phyloP scores from a whole-genome alignment of 2,797 vertebrate genomes.

The Pangasius larnaudii region DNA sequence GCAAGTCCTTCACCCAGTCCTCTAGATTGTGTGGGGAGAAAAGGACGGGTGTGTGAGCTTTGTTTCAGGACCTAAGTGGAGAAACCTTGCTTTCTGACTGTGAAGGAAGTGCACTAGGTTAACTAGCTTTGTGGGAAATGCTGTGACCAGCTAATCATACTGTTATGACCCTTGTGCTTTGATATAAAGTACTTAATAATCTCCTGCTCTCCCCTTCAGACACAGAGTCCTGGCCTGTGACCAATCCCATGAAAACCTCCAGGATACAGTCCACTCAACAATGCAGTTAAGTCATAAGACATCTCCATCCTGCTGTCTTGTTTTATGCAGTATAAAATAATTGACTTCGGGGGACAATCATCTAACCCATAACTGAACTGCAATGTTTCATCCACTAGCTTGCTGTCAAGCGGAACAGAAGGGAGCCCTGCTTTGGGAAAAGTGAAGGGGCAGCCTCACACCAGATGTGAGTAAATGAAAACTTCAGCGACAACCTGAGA shows the following conservation, averaged over 20 bases:
- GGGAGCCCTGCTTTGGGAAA: not conserved
- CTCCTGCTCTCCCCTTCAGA: slow-evolving; percentile 1
- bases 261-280: not conserved
- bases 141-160: slow-evolving; percentile 52
- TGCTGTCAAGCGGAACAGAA: not conserved
- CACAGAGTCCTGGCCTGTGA: not conserved
- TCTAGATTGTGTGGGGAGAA: not conserved
- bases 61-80: not conserved
- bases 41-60: slow-evolving; percentile 23
- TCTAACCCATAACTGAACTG: slow-evolving; percentile 6
- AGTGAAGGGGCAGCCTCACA: not conserved
- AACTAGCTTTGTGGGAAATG: slow-evolving; percentile 28
- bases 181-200: slow-evolving; percentile 57
- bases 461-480: slow-evolving; percentile 9
- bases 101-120: slow-evolving; percentile 29
- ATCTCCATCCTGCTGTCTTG: slow-evolving; percentile 1
- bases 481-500: slow-evolving; percentile 8
- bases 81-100: not conserved
- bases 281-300: not conserved
- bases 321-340: slow-evolving; percentile 20
- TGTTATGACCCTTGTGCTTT: slow-evolving; percentile 50
- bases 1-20: slow-evolving; percentile 8
- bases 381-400: not conserved
- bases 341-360: slow-evolving; percentile 13
- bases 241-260: slow-evolving; percentile 8